Evolutionary conservation across 2,113 vertebrate genomes (phyloP).

Genomic region (Rallus limicola): DNA sequence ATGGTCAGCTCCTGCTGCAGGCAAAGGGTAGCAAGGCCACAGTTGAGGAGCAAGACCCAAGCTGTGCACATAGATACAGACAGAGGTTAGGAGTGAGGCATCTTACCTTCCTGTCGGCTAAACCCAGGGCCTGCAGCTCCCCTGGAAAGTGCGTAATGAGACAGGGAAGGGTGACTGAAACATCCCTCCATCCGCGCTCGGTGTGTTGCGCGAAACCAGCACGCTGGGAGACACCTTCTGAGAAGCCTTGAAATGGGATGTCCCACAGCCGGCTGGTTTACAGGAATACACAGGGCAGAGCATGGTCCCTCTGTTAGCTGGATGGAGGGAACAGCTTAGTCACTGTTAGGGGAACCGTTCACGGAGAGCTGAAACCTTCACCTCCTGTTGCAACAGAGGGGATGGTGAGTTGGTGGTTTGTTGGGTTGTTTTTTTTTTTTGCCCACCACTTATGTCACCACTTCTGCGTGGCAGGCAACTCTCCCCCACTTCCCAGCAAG

Average conservation of each 20-base stretch:
- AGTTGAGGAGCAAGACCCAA: background rate
- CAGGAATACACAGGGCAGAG: background rate
- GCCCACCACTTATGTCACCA: conserved; percentile 26
- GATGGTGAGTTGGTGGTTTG: background rate
- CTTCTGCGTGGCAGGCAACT: background rate
- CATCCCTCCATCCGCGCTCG: background rate
- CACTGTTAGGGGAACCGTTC: background rate
- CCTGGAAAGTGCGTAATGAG: background rate
- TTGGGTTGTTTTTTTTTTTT: background rate
- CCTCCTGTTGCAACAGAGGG: conserved; percentile 58
- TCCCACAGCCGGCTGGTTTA: background rate
- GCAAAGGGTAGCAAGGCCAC: background rate
- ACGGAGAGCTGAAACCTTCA: conserved; percentile 5
- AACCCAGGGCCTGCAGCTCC: background rate
- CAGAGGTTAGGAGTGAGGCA: background rate
- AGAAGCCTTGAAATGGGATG: background rate
- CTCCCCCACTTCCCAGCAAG: conserved; percentile 29
- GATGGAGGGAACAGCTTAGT: conserved; percentile 53
- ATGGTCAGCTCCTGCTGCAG: background rate
- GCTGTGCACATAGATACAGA: background rate
- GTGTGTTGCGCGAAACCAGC: background rate
- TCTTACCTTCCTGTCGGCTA: background rate
- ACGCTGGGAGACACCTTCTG: background rate
- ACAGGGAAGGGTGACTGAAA: background rate
- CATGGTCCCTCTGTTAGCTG: background rate